Evolutionary conservation across 2,113 vertebrate species (phyloP), one percentile per base, ranked within the genome.

Genomic region (Gobius niger): DNA sequence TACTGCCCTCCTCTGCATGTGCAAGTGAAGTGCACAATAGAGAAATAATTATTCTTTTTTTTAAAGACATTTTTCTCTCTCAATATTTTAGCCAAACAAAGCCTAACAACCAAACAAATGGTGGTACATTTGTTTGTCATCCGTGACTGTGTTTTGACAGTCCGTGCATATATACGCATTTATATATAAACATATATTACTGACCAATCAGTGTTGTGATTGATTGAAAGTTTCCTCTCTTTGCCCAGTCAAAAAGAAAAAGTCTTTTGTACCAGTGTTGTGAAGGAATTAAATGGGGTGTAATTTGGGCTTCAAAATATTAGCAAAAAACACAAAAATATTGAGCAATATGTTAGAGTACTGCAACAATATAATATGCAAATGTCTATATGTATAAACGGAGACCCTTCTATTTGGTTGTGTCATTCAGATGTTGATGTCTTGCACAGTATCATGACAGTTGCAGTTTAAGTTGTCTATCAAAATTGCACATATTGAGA

Each of bases 61-160:
- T 63, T 69, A 69, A 72, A 70, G 24, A 63, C 47, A 47, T 70
- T 19, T 72, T 34, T 47, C 0, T 1, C 47, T 77, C 65, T 68
- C 44, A 71, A 56, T 44, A n/a, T 70, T 80, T 77, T 65, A 75
- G 51, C 82, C 80, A 87, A 75, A 52, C 59, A 47, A 76, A 69
- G 73, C 78, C 82, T 77, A 76, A 69, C 65, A 72, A 77, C 63
- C 78, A 77, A 71, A 76, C 78, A 70, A 73, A 82, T 24, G 80
- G 70, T 34, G 62, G 66, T 70, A 15, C 65, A 67, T 80, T 84
- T 82, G 87, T 85, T 80, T 78, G 91, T 91, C 90, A 71, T 90
- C 87, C 81, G 91, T 84, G 91, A 85, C 89, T 91, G 90, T 92
- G 87, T 90, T 93, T 94, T 93, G 90, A 86, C 88, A 84, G 90